Evolutionary conservation across 1,140 invertebrate genomes (phyloP).

Genomic region (Macrocentrus cingulum): DNA sequence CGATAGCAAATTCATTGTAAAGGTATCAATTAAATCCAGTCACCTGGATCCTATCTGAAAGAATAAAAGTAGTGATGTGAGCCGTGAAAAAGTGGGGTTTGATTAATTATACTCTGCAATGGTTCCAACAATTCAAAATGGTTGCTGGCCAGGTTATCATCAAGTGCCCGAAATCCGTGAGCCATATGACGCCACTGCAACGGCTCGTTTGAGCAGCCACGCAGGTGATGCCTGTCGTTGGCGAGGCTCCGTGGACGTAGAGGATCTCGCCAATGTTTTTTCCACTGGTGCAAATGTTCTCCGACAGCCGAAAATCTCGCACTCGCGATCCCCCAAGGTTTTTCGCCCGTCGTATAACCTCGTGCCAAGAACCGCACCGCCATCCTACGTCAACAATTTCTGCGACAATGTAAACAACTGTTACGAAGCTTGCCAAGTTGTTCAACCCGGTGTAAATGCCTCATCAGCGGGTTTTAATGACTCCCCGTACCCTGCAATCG

Average conservation of each 20-base stretch:
- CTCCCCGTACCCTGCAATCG: constrained; percentile 19
- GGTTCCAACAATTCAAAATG: neutral
- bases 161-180: neutral
- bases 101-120: no score
- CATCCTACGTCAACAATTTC: neutral
- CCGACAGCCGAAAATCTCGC: constrained; percentile 1
- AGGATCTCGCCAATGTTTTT: constrained; percentile 39
- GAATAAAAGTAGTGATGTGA: no score
- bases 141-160: neutral
- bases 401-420: neutral
- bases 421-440: neutral
- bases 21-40: no score
- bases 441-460: constrained; percentile 18
- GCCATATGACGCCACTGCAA: neutral
- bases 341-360: neutral
- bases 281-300: constrained; percentile 23
- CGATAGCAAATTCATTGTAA: no score
- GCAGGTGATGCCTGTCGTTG: neutral
- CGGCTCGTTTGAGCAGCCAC: neutral
- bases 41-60: no score
- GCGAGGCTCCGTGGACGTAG: constrained; percentile 42
- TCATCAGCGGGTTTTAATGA: neutral
- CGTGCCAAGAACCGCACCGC: neutral
- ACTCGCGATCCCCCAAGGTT: neutral
- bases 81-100: no score